Evolutionary conservation across 1,140 invertebrate genomes (phyloP).

Genomic region (Camponotus floridanus): DNA sequence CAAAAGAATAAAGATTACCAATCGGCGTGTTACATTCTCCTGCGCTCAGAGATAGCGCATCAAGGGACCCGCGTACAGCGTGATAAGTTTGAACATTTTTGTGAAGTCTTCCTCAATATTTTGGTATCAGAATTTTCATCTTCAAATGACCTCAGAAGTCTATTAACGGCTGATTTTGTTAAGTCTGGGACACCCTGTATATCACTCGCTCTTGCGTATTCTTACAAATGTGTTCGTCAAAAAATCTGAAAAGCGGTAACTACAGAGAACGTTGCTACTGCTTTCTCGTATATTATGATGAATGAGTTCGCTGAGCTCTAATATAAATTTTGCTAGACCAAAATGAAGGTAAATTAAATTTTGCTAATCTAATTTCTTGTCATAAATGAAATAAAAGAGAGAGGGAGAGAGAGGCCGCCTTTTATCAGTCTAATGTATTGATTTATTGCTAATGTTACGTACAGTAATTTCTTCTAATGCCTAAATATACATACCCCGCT

Average conservation of each 20-base stretch:
- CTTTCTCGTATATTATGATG: conserved; percentile 20
- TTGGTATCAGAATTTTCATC: too few relatives aligned
- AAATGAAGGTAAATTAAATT: conserved; percentile 39
- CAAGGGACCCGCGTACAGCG: too few relatives aligned
- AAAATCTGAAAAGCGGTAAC: conserved; percentile 6
- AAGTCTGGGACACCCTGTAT: too few relatives aligned
- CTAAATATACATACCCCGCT: too few relatives aligned
- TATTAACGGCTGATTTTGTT: too few relatives aligned
- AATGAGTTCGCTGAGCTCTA: conserved; percentile 17
- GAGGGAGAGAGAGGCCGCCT: not conserved
- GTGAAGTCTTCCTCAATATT: too few relatives aligned
- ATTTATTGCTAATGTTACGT: conserved; percentile 27
- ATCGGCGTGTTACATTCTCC: too few relatives aligned
- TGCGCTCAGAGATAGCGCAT: too few relatives aligned
- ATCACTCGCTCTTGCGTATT: not conserved
- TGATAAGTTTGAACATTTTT: too few relatives aligned
- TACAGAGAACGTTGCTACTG: conserved; percentile 31
- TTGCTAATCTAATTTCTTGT: conserved; percentile 31
- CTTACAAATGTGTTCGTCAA: conserved; percentile 1
- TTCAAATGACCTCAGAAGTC: too few relatives aligned
- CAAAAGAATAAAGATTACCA: too few relatives aligned
- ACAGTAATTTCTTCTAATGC: conserved; percentile 20
- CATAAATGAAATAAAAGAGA: conserved; percentile 31
- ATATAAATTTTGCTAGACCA: conserved; percentile 29
- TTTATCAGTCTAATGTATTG: conserved; percentile 40